These are phyloP conservation scores for Cantharis flavilabris DNA, from an alignment of 2,888 invertebrate genomes.

Conservation along the genomic window DNA sequence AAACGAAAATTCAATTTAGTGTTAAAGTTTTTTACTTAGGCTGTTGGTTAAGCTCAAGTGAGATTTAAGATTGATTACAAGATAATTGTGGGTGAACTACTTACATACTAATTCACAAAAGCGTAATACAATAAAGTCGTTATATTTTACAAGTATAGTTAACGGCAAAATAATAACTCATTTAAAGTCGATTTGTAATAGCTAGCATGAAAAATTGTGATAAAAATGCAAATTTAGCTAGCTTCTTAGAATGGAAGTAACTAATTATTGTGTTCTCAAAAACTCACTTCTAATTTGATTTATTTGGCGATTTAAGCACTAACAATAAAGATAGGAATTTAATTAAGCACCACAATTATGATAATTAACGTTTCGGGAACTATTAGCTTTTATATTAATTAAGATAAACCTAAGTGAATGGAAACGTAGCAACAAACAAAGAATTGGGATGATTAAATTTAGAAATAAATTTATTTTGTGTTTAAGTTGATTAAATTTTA, in stretches of 20 bases:
- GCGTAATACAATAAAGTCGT: conserved; percentile 29
- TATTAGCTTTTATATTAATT: background rate
- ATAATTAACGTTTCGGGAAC: background rate
- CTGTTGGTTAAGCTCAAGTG: background rate
- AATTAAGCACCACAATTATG: background rate
- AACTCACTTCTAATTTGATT: background rate
- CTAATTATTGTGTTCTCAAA: conserved; percentile 20
- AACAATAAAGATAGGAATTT: background rate
- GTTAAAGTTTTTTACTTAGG: background rate
- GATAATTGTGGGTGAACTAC: conserved; percentile 31
- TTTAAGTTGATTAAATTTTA: conserved; percentile 1
- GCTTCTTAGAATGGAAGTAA: conserved; percentile 4
- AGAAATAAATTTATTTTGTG: background rate
- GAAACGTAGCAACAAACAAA: background rate
- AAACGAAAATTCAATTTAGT: background rate
- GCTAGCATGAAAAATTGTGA: conserved; percentile 24
- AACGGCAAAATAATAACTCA: conserved; percentile 31
- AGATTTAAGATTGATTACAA: conserved; percentile 35
- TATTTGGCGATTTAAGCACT: background rate
- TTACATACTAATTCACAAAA: conserved; percentile 20
- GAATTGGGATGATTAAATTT: background rate
- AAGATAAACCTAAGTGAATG: background rate
- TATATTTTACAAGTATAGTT: conserved; percentile 22
- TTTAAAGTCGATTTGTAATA: conserved; percentile 30
- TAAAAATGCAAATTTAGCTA: conserved; percentile 28